Evolutionary conservation across 2,797 vertebrate species (phyloP).

Genomic region (Microctenopoma stevenorrisi): DNA sequence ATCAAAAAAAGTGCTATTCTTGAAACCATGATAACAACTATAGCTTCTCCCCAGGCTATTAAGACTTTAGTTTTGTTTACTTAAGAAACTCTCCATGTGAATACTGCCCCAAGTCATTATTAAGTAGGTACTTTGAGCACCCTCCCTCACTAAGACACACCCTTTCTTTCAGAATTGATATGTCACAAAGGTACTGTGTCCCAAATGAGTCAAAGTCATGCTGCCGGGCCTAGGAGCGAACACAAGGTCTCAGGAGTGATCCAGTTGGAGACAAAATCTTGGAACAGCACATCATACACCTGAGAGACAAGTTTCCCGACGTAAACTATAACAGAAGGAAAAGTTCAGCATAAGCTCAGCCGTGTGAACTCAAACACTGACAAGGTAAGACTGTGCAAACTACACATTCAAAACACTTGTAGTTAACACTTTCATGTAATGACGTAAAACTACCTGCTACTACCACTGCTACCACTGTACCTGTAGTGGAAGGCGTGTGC

Average conservation of each 20-base stretch:
- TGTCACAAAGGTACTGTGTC: conserved; percentile 37
- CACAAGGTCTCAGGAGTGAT: conserved; percentile 14
- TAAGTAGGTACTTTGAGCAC: conserved; percentile 25
- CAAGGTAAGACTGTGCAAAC: conserved; percentile 48
- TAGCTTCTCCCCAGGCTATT: conserved; percentile 31
- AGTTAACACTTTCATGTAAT: too few species aligned
- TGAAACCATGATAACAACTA: background rate
- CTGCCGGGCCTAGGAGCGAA: background rate
- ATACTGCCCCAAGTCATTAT: conserved; percentile 59
- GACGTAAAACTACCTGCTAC: background rate
- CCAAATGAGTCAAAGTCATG: conserved; percentile 28
- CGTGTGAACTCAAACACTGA: conserved; percentile 16
- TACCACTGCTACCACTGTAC: background rate
- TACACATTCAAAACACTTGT: background rate
- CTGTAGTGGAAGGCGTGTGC: background rate
- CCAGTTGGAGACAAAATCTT: background rate
- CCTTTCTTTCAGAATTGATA: conserved; percentile 52
- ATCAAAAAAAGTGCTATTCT: background rate
- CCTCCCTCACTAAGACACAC: conserved; percentile 58
- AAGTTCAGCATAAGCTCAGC: background rate
- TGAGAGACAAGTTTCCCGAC: conserved; percentile 5
- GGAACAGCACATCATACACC: conserved; percentile 19
- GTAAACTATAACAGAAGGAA: too few species aligned
- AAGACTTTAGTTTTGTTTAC: conserved; percentile 50
- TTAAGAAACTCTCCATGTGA: conserved; percentile 33